Percentiles rank a stretch among this genome's conserved stretches.
Evolutionary conservation across 2,113 vertebrate species (phyloP).

Genomic region (Chloropsis hardwickii): DNA sequence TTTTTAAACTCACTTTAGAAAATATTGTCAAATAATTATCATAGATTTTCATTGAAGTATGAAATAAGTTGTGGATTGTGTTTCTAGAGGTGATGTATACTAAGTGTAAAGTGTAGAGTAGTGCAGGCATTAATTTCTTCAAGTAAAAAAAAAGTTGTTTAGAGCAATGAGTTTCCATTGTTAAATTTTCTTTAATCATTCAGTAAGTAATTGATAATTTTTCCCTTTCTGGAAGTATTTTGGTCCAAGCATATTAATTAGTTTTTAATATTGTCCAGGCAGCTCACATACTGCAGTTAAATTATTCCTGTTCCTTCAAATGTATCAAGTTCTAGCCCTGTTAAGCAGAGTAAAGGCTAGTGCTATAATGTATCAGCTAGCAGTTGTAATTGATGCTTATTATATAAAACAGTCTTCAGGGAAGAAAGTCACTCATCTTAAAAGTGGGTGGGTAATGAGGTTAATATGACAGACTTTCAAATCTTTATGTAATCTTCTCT

Average conservation of each 20-base stretch:
- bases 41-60: not conserved
- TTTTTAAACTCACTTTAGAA: not conserved
- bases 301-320: not conserved
- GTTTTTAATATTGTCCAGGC: not conserved
- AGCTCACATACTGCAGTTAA: not conserved
- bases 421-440: not conserved
- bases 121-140: not conserved
- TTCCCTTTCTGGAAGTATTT: not conserved
- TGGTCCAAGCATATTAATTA: not conserved
- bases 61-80: not conserved
- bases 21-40: not conserved
- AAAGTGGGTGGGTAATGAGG: conserved; percentile 21
- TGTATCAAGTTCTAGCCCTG: not conserved
- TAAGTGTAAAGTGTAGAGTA: not conserved
- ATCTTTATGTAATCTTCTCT: not conserved
- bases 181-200: not conserved
- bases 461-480: not conserved
- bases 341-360: not conserved
- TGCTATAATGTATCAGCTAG: not conserved
- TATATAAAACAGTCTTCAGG: not conserved
- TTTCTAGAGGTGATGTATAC: not conserved
- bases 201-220: not conserved
- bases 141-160: not conserved
- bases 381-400: not conserved
- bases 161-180: not conserved